Evolutionary conservation across 2,113 vertebrate genomes (phyloP), one percentile per base, ranked within the genome.

Genomic region (Corythoichthys haematopterus): DNA sequence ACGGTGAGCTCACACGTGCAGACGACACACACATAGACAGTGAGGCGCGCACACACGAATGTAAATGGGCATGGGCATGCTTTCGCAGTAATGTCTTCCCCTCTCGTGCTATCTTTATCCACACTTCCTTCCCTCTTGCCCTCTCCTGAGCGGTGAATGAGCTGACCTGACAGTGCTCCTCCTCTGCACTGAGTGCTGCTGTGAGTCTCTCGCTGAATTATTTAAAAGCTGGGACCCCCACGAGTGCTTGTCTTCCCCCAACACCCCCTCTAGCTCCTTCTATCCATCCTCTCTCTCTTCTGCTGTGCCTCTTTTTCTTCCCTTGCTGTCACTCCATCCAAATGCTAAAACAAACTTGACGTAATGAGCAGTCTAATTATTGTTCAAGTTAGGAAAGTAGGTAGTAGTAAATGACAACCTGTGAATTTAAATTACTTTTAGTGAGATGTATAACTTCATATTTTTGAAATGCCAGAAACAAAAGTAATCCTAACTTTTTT

Each of bases 151-250:
- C 68, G 67, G 69, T 77, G 70, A 73, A 71, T 78, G 81, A 81
- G 62, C 46, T 76, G 78, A 84, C 73, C 70, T 79, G 79, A 81
- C 81, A 87, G 80, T 76, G 70, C 74, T 71, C 75, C 78, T 81
- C 80, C 75, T 74, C 61, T 68, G 82, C 77, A 74, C 86, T 88
- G 80, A 91, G 87, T 91, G 85, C 88, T 88, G 77, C 58, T 62
- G 60, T 62, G 82, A 90, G 85, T 88, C 88, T 86, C 80, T 78
- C 73, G 55, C 71, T 92, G 80, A 92, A 91, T 91, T 88, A 92
- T 92, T 92, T 85, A 92, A 83, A 85, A 83, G 80, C 82, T 90
- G 88, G 87, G 88, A 91, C 88, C 89, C 91, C 90, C 88, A 88
- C 84, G 33, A 90, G 89, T 90, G 88, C 87, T 91, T 77, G 80